Conservation (phyloP, 2,113 vertebrate species). For the Phrynocephalus versicolor region DNA sequence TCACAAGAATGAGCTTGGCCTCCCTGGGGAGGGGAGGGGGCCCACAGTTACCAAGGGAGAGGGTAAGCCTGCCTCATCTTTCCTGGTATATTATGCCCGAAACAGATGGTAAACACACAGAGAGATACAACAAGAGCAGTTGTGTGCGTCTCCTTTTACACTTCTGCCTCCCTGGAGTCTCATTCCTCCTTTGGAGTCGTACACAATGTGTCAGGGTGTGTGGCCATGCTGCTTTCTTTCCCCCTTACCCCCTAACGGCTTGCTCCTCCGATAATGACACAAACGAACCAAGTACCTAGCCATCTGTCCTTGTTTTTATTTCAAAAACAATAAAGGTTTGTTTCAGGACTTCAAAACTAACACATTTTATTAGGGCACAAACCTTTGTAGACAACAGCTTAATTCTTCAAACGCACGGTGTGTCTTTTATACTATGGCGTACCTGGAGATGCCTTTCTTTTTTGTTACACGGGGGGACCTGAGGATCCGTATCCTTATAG, state of each 20-base stretch:
- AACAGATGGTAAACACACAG: background rate
- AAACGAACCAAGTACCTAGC: background rate
- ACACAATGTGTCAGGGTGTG: background rate
- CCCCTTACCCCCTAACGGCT: background rate
- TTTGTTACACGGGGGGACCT: background rate
- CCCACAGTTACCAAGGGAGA: background rate
- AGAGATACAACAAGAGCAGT: background rate
- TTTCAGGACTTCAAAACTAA: background rate
- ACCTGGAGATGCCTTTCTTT: no score
- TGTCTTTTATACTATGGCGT: no score
- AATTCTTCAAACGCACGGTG: no score
- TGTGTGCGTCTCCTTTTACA: background rate
- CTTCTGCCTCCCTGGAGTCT: background rate
- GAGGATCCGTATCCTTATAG: background rate
- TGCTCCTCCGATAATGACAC: background rate
- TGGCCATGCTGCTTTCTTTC: background rate
- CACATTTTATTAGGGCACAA: background rate
- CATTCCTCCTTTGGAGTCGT: background rate
- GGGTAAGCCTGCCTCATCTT: background rate
- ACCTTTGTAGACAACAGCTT: no score
- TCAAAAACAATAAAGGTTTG: no score
- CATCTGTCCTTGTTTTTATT: conserved; percentile 12
- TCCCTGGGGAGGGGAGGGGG: background rate
- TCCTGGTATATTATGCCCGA: background rate
- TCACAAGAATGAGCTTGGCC: background rate